A percentile compares a stretch with the other conserved stretches of the same genome.
Evolutionary conservation across 1,140 invertebrate species (phyloP).

Genomic region (Diabrotica virgifera): DNA sequence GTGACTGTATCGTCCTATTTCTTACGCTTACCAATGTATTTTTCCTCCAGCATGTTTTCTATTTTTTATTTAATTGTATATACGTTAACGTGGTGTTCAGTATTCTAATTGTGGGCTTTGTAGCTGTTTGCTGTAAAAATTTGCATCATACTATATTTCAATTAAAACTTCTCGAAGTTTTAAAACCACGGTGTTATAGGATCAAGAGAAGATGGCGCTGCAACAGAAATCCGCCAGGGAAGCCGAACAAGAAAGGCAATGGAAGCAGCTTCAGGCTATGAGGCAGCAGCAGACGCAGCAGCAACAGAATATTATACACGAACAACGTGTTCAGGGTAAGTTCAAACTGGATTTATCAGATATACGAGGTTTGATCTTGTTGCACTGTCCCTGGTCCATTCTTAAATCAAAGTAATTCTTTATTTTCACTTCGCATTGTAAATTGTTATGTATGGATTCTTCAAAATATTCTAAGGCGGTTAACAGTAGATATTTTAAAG

Average conservation of each 20-base stretch:
- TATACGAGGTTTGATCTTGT: background rate
- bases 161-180: too few species aligned
- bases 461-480: too few species aligned
- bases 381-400: background rate
- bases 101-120: background rate
- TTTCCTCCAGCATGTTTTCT: background rate
- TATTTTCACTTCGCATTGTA: too few species aligned
- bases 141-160: background rate
- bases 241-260: slow-evolving; percentile 79
- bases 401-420: too few species aligned
- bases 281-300: slow-evolving; percentile 78
- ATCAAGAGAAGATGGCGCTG: slow-evolving; percentile 65
- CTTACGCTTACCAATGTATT: background rate
- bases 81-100: background rate
- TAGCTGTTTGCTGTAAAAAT: background rate
- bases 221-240: slow-evolving; percentile 67
- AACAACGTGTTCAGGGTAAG: slow-evolving; percentile 69
- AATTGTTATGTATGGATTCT: too few species aligned
- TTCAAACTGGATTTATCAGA: too few species aligned
- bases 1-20: background rate
- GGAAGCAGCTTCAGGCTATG: slow-evolving; percentile 81
- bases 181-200: slow-evolving; percentile 49
- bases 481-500: too few species aligned
- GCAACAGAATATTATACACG: slow-evolving; percentile 75
- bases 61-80: slow-evolving; percentile 1